These are phyloP conservation scores for Teinopalpus imperialis DNA, from an alignment of 2,888 invertebrate species.

Conservation along the genomic window DNA sequence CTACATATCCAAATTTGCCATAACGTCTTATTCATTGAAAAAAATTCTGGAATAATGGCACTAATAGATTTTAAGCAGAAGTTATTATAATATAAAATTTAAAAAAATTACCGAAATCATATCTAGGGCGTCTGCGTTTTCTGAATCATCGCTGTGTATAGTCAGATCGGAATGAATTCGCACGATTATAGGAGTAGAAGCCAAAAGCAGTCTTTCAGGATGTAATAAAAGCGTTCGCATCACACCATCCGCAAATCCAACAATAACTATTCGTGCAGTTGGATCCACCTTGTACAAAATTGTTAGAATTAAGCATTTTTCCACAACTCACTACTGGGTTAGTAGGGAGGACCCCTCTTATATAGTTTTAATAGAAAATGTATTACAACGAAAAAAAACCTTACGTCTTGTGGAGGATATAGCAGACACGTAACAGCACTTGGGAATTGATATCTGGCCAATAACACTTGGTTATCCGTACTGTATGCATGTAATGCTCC, in stretches of 20 bases:
- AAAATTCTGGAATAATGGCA: too few species aligned
- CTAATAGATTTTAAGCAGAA: too few species aligned
- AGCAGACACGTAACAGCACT: conserved; percentile 81
- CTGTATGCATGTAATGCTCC: conserved; percentile 89
- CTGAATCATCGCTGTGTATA: conserved; percentile 62
- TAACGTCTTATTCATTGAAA: too few species aligned
- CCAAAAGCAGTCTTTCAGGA: conserved; percentile 51
- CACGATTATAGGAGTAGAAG: conserved; percentile 47
- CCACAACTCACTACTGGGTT: too few species aligned
- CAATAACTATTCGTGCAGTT: conserved; percentile 84
- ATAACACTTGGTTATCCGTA: conserved; percentile 80
- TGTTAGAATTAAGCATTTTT: too few species aligned
- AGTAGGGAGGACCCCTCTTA: too few species aligned
- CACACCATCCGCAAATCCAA: conserved; percentile 88
- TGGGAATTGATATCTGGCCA: conserved; percentile 81
- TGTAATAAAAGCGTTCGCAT: conserved; percentile 78
- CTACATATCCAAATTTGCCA: too few species aligned
- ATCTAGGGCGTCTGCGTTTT: conserved; percentile 55
- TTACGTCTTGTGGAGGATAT: conserved; percentile 87
- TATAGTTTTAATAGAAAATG: too few species aligned
- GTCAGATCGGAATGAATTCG: conserved; percentile 60
- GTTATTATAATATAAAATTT: too few species aligned
- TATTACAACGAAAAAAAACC: conserved; percentile 27
- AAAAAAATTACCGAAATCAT: conserved; percentile 54
- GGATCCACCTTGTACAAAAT: conserved; percentile 78